Percentiles rank a stretch among this genome's conserved stretches.
Evolutionary conservation across 2,797 vertebrate genomes (phyloP).

Genomic region (Poecilia gillii): DNA sequence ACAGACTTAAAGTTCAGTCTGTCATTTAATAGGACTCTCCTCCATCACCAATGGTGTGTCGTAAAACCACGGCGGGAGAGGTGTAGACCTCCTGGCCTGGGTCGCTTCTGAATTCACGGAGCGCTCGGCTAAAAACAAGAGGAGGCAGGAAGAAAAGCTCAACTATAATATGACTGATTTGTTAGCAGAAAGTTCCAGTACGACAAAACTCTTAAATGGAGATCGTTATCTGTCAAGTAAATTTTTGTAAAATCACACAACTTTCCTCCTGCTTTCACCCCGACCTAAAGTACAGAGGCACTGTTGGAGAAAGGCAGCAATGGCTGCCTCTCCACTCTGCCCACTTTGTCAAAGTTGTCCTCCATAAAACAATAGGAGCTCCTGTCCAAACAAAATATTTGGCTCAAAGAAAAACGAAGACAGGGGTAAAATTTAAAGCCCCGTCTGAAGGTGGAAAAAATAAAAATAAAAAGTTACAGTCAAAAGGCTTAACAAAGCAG

Average conservation of each 20-base stretch:
- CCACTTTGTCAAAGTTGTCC: constrained; percentile 3
- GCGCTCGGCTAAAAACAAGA: constrained; percentile 13
- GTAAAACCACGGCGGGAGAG: constrained; percentile 51
- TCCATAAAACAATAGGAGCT: constrained; percentile 19
- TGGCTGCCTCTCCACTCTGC: not conserved
- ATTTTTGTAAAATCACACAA: not conserved
- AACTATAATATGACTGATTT: constrained; percentile 4
- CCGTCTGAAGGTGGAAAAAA: constrained; percentile 15
- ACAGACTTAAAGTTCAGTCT: constrained; percentile 42
- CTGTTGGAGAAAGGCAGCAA: not conserved
- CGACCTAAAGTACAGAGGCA: not conserved
- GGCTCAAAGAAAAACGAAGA: constrained; percentile 23
- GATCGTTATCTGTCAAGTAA: not conserved
- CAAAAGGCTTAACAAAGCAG: not conserved
- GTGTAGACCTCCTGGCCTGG: constrained; percentile 28
- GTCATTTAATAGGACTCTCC: constrained; percentile 48
- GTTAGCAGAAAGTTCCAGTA: not conserved
- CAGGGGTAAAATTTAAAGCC: constrained; percentile 21
- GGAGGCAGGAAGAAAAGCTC: not conserved
- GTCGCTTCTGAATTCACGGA: not conserved
- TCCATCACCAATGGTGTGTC: constrained; percentile 15
- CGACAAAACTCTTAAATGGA: not conserved
- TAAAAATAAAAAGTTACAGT: constrained; percentile 15
- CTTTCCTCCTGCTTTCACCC: not conserved
- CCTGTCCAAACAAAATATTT: constrained; percentile 23